phyloP scores from a whole-genome alignment of 2,113 vertebrate genomes.

The Catharus minimus region DNA sequence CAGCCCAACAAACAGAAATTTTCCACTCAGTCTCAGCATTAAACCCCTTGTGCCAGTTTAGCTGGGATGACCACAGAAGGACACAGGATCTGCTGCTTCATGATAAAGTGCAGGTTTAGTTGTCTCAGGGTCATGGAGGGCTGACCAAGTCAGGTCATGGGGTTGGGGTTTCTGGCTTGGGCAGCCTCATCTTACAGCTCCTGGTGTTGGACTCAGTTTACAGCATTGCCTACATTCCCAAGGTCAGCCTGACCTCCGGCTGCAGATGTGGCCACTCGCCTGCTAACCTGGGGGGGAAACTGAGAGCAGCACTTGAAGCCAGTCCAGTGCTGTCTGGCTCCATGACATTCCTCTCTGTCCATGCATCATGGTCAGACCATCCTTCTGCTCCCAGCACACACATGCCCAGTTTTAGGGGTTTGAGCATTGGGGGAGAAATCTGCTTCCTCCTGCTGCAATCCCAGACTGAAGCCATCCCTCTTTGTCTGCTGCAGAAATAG shows the following conservation, averaged over 20 bases:
- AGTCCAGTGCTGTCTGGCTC: neutral
- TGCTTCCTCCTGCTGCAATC: neutral
- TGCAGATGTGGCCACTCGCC: neutral
- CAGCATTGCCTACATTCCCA: neutral
- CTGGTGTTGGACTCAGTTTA: neutral
- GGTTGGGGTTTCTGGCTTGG: constrained; percentile 2
- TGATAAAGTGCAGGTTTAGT: neutral
- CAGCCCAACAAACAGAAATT: neutral
- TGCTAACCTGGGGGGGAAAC: neutral
- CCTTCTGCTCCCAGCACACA: neutral
- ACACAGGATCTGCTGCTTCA: neutral
- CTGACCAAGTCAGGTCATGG: neutral
- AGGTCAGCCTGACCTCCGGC: neutral
- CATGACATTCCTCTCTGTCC: neutral
- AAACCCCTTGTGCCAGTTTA: neutral
- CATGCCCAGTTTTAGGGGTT: neutral
- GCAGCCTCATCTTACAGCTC: neutral
- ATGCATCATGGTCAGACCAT: fast-evolving
- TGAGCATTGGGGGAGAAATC: neutral
- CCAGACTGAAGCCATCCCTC: neutral
- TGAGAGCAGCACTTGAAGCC: neutral
- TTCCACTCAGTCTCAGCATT: neutral
- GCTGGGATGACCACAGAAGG: neutral
- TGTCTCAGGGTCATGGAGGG: neutral
- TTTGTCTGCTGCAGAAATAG: neutral